Evolutionary conservation across 2,113 vertebrate genomes (phyloP), one percentile per base, ranked within the genome.

Genomic region (Brachyistius frenatus): DNA sequence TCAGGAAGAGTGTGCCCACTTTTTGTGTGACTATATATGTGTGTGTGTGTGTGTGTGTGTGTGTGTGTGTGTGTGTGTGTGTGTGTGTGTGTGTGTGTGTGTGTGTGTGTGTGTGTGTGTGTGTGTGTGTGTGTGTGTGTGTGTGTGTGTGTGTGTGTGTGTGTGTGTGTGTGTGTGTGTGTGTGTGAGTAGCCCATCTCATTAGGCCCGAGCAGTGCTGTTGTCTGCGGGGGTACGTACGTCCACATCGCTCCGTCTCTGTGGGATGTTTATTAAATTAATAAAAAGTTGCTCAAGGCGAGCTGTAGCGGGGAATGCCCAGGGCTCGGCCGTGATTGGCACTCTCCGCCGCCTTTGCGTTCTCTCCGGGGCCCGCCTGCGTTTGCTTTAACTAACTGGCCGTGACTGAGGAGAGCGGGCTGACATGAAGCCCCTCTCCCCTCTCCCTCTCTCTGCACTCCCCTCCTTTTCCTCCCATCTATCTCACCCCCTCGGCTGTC

Each of bases 251-350:
- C 81, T 67, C 54, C n/a, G 85, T 93, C 91, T 93, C 93, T 62
- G 78, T 67, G 90, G 94, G 91, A 94, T 94, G 91, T 94, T 95
- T 94, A 94, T 94, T 95, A 93, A 94, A 94, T 94, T 93, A 94
- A 94, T 94, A 91, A 94, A 93, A 94, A 91, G 90, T 94, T 93
- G 91, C 92, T 95, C 68, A 91, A 91, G 92, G 93, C 92, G 56
- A 91, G 90, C 86, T 70, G 91, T 75, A 86, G 36, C 63, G 41
- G 46, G 75, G 66, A 90, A 91, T 87, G 90, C 92, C 89, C 92
- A 73, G 73, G 79, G 92, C 90, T 86, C 68, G 77, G 84, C 90
- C 56, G 91, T 94, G 94, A 94, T 94, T 95, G 94, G 93, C 93
- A 93, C 87, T 82, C 89, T 73, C 64, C 55, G 83, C 85, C 70